Base-by-base conservation (phyloP, 2,113 vertebrate genomes). In the Erythrocercus mccallii region DNA sequence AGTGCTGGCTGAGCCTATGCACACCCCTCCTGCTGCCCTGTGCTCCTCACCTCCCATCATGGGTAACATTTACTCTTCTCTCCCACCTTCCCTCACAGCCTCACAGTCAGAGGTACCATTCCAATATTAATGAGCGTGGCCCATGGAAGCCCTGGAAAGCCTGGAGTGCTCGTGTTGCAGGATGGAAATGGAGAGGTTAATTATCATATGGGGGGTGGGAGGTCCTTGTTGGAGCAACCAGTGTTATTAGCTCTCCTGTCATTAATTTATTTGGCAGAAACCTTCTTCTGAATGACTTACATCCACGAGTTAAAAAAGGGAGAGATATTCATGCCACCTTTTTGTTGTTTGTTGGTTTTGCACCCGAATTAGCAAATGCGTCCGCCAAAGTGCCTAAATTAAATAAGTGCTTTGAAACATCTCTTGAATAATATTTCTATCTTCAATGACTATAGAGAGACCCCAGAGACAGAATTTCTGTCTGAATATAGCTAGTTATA, bases 1-100 rank as follows among this genome's bases (percentile, higher is more conserved):
- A 69, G 37, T 2, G 1, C 56, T 0, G 0, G 45, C 56, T 42
- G 60, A 78, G 65, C 4, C n/a, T 5, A 27, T 0, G 1, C 44
- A 31, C 16, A 1, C 30, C 20, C 10, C 14, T 60, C 19, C 48
- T 83, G 25, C 56, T 44, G 37, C 48, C 27, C 33, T 19, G n/a
- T 0, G 1, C 53, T 62, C 7, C 1, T 71, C 40, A 5, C 23
- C 57, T 76, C 45, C 47, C 10, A 0, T 16, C 65, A 13, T 0
- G 47, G 33, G 22, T 4, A 22, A 30, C 37, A 61, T 38, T 77
- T 31, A 11, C 40, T 66, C 50, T 61, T 70, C 76, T 84, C 53
- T 66, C 68, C 51, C 88, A 54, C 31, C 30, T 85, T 83, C 69
- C 64, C 53, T 66, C 66, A 22, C 31, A 74, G 48, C 28, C 40